These are phyloP conservation scores for Litocranius walleri DNA, from an alignment of 2,113 vertebrate species.

Conservation along the genomic window DNA sequence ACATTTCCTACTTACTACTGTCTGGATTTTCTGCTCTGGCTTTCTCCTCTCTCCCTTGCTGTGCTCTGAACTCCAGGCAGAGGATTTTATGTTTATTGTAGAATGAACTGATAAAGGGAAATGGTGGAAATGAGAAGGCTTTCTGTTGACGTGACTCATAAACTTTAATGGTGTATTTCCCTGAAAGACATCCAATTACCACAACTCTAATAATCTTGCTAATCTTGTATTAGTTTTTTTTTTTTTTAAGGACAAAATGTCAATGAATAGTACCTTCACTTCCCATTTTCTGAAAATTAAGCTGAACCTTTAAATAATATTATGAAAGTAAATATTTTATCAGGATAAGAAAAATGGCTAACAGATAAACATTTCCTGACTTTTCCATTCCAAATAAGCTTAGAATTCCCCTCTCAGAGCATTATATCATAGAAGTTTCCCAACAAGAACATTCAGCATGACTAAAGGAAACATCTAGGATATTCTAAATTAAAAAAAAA, in stretches of 20 bases:
- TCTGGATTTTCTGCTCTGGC: background rate
- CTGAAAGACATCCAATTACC: conserved; percentile 53
- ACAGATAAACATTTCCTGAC: background rate
- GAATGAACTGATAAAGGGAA: conserved; percentile 2
- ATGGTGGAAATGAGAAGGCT: background rate
- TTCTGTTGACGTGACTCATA: conserved; percentile 53
- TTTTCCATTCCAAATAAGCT: background rate
- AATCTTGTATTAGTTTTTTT: conserved; percentile 19
- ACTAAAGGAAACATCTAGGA: background rate
- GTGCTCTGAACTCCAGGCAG: conserved; percentile 54
- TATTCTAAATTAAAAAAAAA: background rate
- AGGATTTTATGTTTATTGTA: conserved; percentile 49
- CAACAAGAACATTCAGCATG: background rate
- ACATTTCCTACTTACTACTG: background rate
- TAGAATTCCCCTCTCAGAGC: background rate
- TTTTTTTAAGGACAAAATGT: conserved; percentile 36
- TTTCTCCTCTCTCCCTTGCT: conserved; percentile 37
- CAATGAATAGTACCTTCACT: background rate
- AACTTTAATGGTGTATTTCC: conserved; percentile 38
- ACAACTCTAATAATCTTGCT: conserved; percentile 26
- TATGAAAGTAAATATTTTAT: background rate
- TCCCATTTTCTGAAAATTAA: conserved; percentile 42
- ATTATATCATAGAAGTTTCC: background rate
- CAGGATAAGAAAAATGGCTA: background rate
- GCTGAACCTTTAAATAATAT: background rate